Evolutionary conservation across 1,140 invertebrate genomes (phyloP).

Genomic region (Listronotus oregonensis): DNA sequence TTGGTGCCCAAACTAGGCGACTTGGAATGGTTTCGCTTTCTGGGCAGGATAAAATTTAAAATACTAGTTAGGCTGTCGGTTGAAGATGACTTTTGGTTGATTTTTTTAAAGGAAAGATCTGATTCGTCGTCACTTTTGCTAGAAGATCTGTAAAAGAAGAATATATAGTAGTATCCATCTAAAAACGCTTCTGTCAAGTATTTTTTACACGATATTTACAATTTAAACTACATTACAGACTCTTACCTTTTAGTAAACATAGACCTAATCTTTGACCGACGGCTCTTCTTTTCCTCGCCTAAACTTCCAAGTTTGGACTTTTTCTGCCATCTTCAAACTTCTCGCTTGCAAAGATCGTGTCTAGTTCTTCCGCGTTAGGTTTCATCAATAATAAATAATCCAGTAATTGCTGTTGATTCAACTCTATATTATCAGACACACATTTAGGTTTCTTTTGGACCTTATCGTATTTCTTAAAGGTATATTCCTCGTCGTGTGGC

Average conservation of each 20-base stretch:
- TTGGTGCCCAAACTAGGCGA: constrained; percentile 33
- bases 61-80: constrained; percentile 44
- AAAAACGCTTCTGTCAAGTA: too few relatives aligned
- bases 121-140: constrained; percentile 49
- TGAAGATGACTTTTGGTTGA: constrained; percentile 36
- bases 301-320: constrained; percentile 9
- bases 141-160: constrained; percentile 36
- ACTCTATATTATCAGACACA: constrained; percentile 42
- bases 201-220: too few relatives aligned
- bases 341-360: constrained; percentile 37
- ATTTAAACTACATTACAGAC: too few relatives aligned
- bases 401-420: constrained; percentile 46
- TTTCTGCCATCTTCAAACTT: not conserved
- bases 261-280: constrained; percentile 40
- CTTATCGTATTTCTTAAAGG: constrained; percentile 18
- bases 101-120: constrained; percentile 27
- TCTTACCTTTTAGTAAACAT: constrained; percentile 37
- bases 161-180: too few relatives aligned
- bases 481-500: constrained; percentile 8
- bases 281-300: constrained; percentile 39
- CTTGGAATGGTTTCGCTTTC: constrained; percentile 35
- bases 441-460: constrained; percentile 38
- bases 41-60: constrained; percentile 43
- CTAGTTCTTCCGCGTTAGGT: constrained; percentile 43
- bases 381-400: constrained; percentile 48